A percentile compares a stretch with the other conserved stretches of the same genome.
Conservation (phyloP, 2,113 vertebrate genomes). For the Capra hircus region DNA sequence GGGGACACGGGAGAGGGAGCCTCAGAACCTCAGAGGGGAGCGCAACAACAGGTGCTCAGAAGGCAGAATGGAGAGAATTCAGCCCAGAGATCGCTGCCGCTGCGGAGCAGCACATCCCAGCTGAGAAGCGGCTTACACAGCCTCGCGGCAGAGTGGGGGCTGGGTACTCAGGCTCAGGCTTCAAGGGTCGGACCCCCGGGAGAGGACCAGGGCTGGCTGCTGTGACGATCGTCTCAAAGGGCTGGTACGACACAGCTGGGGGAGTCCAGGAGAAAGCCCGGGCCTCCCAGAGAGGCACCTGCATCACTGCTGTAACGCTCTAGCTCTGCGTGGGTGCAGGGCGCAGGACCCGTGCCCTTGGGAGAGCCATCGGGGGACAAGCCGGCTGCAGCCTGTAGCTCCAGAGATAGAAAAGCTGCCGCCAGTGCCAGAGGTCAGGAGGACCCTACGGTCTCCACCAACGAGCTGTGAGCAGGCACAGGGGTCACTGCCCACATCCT, state of each 20-base stretch:
- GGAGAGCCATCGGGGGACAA: background rate
- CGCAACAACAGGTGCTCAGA: background rate
- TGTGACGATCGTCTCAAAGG: background rate
- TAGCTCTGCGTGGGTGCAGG: background rate
- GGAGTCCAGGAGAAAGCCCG: background rate
- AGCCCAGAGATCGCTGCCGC: background rate
- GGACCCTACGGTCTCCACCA: background rate
- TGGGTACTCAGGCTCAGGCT: background rate
- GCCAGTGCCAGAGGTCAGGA: background rate
- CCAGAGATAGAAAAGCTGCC: background rate
- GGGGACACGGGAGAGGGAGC: background rate
- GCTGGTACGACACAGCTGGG: background rate
- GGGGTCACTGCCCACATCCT: background rate
- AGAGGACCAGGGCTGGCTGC: background rate
- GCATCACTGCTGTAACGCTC: background rate
- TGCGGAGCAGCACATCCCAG: background rate
- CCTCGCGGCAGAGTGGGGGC: background rate
- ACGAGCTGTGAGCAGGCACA: background rate
- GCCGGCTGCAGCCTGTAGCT: background rate
- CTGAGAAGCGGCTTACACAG: background rate
- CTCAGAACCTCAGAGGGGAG: background rate
- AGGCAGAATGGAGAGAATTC: background rate
- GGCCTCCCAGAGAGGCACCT: background rate
- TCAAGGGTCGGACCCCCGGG: background rate
- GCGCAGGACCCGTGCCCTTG: background rate